phyloP scores from a whole-genome alignment of 2,888 invertebrate species.

The Caenorhabditis becei region DNA sequence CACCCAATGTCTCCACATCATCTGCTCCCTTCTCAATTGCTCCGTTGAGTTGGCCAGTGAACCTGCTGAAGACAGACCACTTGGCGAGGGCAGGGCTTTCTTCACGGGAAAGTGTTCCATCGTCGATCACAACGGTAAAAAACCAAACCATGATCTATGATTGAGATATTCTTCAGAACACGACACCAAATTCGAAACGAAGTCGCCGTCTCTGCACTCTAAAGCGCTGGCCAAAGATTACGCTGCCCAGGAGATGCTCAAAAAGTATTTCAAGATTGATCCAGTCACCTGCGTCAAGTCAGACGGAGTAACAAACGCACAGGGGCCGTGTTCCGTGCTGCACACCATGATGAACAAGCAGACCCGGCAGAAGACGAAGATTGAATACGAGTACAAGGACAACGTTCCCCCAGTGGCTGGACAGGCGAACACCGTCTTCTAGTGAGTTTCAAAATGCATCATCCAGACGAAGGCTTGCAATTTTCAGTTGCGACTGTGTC shows the following conservation, averaged over 20 bases:
- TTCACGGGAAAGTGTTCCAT: slow-evolving; percentile 35
- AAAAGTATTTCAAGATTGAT: slow-evolving; percentile 49
- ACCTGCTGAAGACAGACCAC: slow-evolving; percentile 40
- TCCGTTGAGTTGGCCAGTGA: slow-evolving; percentile 11
- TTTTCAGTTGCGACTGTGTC: slow-evolving; percentile 55
- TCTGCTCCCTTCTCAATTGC: slow-evolving; percentile 36
- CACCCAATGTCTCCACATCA: slow-evolving; percentile 38
- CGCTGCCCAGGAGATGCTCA: slow-evolving; percentile 57
- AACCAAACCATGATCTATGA: not conserved
- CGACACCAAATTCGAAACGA: slow-evolving; percentile 17
- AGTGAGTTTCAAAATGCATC: slow-evolving; percentile 28
- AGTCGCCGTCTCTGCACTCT: slow-evolving; percentile 24
- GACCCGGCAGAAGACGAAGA: slow-evolving; percentile 18
- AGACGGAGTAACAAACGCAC: not conserved
- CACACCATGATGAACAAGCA: slow-evolving; percentile 47
- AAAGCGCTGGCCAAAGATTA: slow-evolving; percentile 61
- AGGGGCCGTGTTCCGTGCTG: slow-evolving; percentile 44
- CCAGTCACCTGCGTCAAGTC: slow-evolving; percentile 4
- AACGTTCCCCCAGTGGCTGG: slow-evolving; percentile 52
- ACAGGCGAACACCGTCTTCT: slow-evolving; percentile 16
- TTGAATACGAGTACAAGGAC: slow-evolving; percentile 53
- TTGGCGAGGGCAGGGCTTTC: slow-evolving; percentile 29
- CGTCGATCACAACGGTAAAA: slow-evolving; percentile 37
- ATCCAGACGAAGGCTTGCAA: not conserved
- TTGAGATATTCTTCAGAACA: slow-evolving; percentile 25